phyloP scores from a whole-genome alignment of 2,113 vertebrate genomes.

The Gavialis gangeticus region DNA sequence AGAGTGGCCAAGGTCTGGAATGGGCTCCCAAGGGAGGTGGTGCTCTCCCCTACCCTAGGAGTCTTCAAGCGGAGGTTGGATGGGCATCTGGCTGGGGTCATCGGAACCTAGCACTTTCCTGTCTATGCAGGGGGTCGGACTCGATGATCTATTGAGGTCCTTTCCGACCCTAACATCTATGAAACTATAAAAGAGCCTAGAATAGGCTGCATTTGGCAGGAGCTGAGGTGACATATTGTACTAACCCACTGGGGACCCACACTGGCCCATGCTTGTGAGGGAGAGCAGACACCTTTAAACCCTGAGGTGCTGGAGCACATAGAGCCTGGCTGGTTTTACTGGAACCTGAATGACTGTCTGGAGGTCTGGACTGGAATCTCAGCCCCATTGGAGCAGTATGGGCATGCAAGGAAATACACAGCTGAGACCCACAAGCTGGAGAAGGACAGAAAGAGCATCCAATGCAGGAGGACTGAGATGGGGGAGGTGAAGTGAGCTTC shows the following conservation, averaged over 20 bases:
- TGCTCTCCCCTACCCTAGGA: too few relatives aligned
- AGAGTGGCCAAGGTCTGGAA: too few relatives aligned
- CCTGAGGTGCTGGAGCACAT: constrained; percentile 35
- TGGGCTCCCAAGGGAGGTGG: too few relatives aligned
- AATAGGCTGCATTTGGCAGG: constrained; percentile 76
- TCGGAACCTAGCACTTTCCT: too few relatives aligned
- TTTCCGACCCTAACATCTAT: too few relatives aligned
- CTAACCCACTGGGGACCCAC: constrained; percentile 73
- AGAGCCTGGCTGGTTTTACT: not conserved
- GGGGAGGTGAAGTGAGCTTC: not conserved
- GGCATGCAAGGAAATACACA: rapidly evolving
- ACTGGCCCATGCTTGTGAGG: constrained; percentile 69
- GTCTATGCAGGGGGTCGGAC: too few relatives aligned
- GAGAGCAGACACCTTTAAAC: constrained; percentile 73
- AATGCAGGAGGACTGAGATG: not conserved
- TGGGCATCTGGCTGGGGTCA: too few relatives aligned
- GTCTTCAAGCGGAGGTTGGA: too few relatives aligned
- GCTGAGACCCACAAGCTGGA: not conserved
- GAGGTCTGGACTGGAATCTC: not conserved
- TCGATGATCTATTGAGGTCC: too few relatives aligned
- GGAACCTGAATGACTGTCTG: rapidly evolving
- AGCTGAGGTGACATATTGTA: constrained; percentile 78
- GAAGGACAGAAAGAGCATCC: too few relatives aligned
- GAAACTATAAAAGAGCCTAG: not conserved
- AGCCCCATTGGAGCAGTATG: not conserved